phyloP scores from a whole-genome alignment of 1,140 invertebrate species.

The Drosophila insularis region DNA sequence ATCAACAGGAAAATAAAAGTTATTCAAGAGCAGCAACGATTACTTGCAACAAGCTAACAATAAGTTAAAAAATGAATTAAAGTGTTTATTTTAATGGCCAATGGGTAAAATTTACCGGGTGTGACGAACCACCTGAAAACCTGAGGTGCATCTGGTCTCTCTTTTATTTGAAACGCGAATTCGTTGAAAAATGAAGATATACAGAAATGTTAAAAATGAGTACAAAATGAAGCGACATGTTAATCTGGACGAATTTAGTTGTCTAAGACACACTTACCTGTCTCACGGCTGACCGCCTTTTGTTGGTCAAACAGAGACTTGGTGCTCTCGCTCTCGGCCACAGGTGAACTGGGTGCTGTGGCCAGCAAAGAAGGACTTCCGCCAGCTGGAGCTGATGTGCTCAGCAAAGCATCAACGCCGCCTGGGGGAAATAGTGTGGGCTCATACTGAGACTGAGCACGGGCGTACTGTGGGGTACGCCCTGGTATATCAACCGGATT shows the following conservation, averaged over 20 bases:
- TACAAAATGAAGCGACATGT: constrained; percentile 21
- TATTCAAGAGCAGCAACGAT: constrained; percentile 34
- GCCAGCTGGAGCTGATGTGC: constrained; percentile 70
- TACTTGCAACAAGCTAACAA: constrained; percentile 53
- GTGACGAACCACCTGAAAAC: constrained; percentile 80
- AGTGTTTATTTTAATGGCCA: constrained; percentile 40
- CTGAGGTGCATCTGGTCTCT: constrained; percentile 73
- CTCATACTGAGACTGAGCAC: constrained; percentile 71
- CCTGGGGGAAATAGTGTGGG: constrained; percentile 65
- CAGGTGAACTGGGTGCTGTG: constrained; percentile 68
- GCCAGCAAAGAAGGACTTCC: constrained; percentile 46
- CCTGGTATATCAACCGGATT: constrained; percentile 83
- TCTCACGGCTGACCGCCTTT: constrained; percentile 63
- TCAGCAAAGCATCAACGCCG: constrained; percentile 65
- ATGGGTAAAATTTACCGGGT: constrained; percentile 75
- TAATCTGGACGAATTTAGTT: not conserved
- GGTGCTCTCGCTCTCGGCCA: constrained; percentile 73
- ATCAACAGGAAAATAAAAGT: not conserved
- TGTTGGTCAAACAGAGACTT: constrained; percentile 71
- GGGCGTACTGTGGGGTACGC: constrained; percentile 51
- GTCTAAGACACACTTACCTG: constrained; percentile 62
- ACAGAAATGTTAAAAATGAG: constrained; percentile 66
- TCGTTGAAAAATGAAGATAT: constrained; percentile 61
- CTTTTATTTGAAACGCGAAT: constrained; percentile 42
- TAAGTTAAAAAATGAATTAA: constrained; percentile 39